Evolutionary conservation across 2,888 invertebrate species (phyloP).

Genomic region (Drosophila anomalata): DNA sequence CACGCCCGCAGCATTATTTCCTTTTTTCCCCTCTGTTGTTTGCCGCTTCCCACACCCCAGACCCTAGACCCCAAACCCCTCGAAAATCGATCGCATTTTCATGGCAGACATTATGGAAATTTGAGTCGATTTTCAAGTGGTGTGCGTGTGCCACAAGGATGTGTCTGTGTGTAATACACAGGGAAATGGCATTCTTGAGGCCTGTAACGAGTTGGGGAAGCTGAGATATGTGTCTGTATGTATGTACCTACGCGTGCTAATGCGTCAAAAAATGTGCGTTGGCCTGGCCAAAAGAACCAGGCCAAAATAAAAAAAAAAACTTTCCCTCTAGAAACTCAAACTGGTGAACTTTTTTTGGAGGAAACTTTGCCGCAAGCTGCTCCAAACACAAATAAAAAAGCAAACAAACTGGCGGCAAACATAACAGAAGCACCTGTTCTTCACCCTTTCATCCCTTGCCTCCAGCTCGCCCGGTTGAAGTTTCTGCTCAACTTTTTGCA

Average conservation of each 20-base stretch:
- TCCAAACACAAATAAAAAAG: slow-evolving; percentile 23
- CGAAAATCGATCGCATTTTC: slow-evolving; percentile 80
- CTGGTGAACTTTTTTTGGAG: slow-evolving; percentile 16
- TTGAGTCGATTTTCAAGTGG: slow-evolving; percentile 75
- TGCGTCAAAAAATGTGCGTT: slow-evolving; percentile 74
- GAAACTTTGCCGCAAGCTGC: slow-evolving; percentile 25
- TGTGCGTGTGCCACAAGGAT: slow-evolving; percentile 45
- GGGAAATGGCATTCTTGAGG: slow-evolving; percentile 77
- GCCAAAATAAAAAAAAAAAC: slow-evolving; percentile 36
- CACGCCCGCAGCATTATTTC: slow-evolving; percentile 68
- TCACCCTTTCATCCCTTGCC: slow-evolving; percentile 17
- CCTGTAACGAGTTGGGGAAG: slow-evolving; percentile 71
- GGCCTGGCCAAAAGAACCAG: slow-evolving; percentile 57
- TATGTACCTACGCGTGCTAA: slow-evolving; percentile 54
- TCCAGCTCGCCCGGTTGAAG: slow-evolving; percentile 9
- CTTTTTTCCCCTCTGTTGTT: slow-evolving; percentile 41
- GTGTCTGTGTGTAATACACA: slow-evolving; percentile 39
- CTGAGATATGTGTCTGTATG: slow-evolving; percentile 17
- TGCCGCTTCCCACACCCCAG: slow-evolving; percentile 20
- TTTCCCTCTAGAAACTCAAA: slow-evolving; percentile 23
- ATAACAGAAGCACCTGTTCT: slow-evolving; percentile 37
- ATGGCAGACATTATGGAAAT: slow-evolving; percentile 81
- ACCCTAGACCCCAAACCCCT: slow-evolving; percentile 19
- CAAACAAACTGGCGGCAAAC: slow-evolving; percentile 31
- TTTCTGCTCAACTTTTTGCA: slow-evolving; percentile 50